A percentile compares a stretch with the other conserved stretches of the same genome.
Conservation (phyloP, 2,797 vertebrate species). For the Salarias fasciatus region DNA sequence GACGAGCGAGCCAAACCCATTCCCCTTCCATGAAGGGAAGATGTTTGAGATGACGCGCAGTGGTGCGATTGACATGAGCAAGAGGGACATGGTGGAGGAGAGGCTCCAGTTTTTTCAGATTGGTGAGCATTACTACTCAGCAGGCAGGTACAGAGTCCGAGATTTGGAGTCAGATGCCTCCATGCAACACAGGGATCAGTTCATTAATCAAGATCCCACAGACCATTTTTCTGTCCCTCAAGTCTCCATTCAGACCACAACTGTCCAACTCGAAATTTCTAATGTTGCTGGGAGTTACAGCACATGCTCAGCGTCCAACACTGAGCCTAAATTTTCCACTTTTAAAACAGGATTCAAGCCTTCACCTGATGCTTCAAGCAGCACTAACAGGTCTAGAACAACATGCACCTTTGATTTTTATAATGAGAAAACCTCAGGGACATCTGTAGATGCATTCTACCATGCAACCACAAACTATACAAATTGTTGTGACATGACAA, state of each 20-base stretch:
- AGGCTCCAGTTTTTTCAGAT: constrained; percentile 99
- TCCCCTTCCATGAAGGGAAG: constrained; percentile 99
- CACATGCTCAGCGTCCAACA: constrained; percentile 86
- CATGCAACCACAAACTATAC: constrained; percentile 50
- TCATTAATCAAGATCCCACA: constrained; percentile 84
- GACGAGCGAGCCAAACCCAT: constrained; percentile 99
- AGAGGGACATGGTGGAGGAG: constrained; percentile 99
- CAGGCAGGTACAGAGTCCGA: constrained; percentile 95
- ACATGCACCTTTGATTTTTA: constrained; percentile 65
- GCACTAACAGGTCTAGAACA: constrained; percentile 41
- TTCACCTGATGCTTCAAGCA: constrained; percentile 46
- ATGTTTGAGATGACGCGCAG: constrained; percentile 99
- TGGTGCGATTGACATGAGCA: constrained; percentile 99
- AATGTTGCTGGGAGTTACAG: constrained; percentile 84
- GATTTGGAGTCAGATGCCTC: constrained; percentile 81
- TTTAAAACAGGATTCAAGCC: constrained; percentile 92
- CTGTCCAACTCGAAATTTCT: constrained; percentile 90
- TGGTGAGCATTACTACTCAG: constrained; percentile 98
- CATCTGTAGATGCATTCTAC: constrained; percentile 51
- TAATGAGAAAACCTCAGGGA: constrained; percentile 58
- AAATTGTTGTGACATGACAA: constrained; percentile 41
- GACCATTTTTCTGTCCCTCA: constrained; percentile 86
- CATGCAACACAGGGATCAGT: constrained; percentile 86
- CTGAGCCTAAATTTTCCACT: constrained; percentile 94
- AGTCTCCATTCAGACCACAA: constrained; percentile 88